phyloP scores from a whole-genome alignment of 2,797 vertebrate species.

The Periophthalmus magnuspinnatus region DNA sequence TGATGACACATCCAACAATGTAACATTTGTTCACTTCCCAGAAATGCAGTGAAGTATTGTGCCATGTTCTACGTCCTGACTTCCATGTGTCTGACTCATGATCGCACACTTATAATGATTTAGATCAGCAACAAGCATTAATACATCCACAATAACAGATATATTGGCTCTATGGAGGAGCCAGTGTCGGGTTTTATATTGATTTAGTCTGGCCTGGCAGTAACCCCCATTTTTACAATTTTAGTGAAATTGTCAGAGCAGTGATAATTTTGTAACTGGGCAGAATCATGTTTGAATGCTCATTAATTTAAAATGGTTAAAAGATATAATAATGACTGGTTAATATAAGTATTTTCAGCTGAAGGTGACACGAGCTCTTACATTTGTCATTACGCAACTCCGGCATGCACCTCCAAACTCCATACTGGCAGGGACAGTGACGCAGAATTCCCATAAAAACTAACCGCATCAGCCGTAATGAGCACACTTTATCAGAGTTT shows the following conservation, averaged over 20 bases:
- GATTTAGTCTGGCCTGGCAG: not conserved
- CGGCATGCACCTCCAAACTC: no score
- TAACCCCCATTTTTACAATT: not conserved
- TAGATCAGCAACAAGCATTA: not conserved
- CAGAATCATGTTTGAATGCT: not conserved
- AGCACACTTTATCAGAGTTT: no score
- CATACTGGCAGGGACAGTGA: no score
- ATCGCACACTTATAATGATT: not conserved
- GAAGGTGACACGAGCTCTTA: not conserved
- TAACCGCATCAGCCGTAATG: no score
- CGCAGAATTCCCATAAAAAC: no score
- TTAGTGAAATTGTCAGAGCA: not conserved
- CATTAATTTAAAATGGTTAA: not conserved
- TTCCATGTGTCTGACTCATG: not conserved
- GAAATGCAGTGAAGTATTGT: not conserved
- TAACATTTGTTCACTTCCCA: not conserved
- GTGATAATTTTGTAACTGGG: not conserved
- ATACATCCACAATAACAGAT: not conserved
- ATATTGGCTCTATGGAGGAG: not conserved
- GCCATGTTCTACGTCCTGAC: not conserved
- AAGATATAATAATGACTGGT: no score
- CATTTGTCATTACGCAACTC: no score
- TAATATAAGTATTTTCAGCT: not conserved
- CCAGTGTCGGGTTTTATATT: not conserved
- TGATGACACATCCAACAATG: not conserved